These are phyloP conservation scores for Macrotis lagotis DNA, from an alignment of 2,113 vertebrate genomes.

Conservation along the genomic window DNA sequence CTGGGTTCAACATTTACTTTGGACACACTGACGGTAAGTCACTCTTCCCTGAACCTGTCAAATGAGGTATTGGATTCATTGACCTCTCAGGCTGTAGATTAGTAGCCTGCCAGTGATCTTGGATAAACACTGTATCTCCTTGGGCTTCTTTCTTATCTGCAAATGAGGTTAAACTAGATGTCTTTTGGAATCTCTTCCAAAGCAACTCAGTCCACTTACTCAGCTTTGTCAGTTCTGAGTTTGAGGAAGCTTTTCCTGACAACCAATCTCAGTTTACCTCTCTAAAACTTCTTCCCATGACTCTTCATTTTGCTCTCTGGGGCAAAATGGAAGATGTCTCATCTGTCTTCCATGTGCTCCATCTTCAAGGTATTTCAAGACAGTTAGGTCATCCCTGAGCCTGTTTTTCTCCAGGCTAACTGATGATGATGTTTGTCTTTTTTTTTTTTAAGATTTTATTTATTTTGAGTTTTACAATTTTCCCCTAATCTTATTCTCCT, in stretches of 20 bases:
- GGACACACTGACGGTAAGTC: neutral
- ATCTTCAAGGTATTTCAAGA: neutral
- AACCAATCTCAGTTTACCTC: neutral
- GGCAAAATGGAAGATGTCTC: neutral
- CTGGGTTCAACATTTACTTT: neutral
- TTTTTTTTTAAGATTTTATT: too few relatives aligned
- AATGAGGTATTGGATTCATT: neutral
- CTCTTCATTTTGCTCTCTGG: neutral
- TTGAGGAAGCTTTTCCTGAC: neutral
- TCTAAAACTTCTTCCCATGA: neutral
- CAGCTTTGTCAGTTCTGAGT: neutral
- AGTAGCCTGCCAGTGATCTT: neutral
- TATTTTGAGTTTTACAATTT: too few relatives aligned
- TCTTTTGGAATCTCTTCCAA: neutral
- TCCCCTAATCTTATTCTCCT: too few relatives aligned
- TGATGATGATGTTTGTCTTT: too few relatives aligned
- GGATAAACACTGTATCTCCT: neutral
- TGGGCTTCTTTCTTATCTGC: too few relatives aligned
- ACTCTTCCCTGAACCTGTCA: neutral
- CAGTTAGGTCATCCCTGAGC: neutral
- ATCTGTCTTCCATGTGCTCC: neutral
- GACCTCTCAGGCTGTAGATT: neutral
- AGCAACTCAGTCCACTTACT: neutral
- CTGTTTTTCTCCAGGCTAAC: neutral
- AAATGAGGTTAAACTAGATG: neutral